Evolutionary conservation across 2,888 invertebrate species (phyloP).

Genomic region (Pachliopta kotzebuea): DNA sequence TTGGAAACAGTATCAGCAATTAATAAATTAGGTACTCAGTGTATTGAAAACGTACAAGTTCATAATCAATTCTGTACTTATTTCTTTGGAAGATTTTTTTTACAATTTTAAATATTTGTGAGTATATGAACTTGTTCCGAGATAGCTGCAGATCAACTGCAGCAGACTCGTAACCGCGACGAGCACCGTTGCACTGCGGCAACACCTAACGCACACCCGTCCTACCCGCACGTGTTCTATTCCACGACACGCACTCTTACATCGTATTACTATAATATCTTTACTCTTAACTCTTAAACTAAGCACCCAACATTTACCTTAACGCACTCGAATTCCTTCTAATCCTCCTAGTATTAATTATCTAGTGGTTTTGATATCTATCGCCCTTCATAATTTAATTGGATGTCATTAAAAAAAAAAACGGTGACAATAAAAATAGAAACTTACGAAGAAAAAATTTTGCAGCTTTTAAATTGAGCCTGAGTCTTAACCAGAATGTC

Average conservation of each 20-base stretch:
- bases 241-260: slow-evolving; percentile 71
- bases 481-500: slow-evolving; percentile 8
- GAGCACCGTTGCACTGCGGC: slow-evolving; percentile 38
- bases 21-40: not conserved
- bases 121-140: not conserved
- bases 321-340: slow-evolving; percentile 19
- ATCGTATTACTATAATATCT: slow-evolving; percentile 28
- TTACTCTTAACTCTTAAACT: slow-evolving; percentile 51
- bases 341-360: slow-evolving; percentile 11
- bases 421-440: slow-evolving; percentile 25
- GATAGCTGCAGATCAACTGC: slow-evolving; percentile 38
- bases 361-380: not conserved
- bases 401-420: slow-evolving; percentile 12
- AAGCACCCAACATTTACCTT: slow-evolving; percentile 48
- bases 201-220: slow-evolving; percentile 73
- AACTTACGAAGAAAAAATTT: slow-evolving; percentile 8
- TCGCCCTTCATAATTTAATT: slow-evolving; percentile 9
- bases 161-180: slow-evolving; percentile 31
- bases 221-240: slow-evolving; percentile 77
- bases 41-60: not conserved
- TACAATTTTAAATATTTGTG: not conserved
- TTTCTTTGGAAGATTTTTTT: not conserved
- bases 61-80: not conserved
- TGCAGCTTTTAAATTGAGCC: not conserved
- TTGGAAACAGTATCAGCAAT: not conserved